Evolutionary conservation across 2,113 vertebrate species (phyloP), one percentile per base, ranked within the genome.

Genomic region (Hassar affinis): DNA sequence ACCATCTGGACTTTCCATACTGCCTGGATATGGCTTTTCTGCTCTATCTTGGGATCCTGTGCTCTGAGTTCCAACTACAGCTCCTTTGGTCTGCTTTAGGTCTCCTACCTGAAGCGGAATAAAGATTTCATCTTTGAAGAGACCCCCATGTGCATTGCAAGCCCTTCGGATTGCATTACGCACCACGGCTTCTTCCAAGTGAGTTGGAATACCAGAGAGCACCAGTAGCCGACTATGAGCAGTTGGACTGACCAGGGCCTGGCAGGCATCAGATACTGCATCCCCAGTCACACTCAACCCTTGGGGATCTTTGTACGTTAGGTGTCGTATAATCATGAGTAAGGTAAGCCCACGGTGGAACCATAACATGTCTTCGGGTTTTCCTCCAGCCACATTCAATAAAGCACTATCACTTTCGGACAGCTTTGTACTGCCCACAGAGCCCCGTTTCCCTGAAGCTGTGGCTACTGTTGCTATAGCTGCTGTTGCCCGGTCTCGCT

Each of bases 331-430:
- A 64, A 99, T 99, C 90, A 98, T 96, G n/a, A 99, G 95, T 86
- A 99, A 90, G 14, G 98, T 99, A 47, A 99, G 94, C 0, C 96
- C 96, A 1, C 97, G 94, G n/a, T 99, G 98, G 89, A 99, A 99
- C 98, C 98, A 99, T 7, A 99, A 84, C 97, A 98, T 98, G 87
- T 99, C 98, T 91, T 99, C 98, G 0, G 98, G 98, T 84, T 99
- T 99, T 89, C 97, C 95, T 0, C 96, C 97, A 0, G 95, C 95
- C 25, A 99, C 97, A 87, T 94, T 98, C 78, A 99, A 93, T 81
- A 97, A 76, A 0, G 96, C 80, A 0, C 95, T 81, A 42, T 98
- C 96, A 0, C 95, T 92, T 15, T 98, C 98, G 0, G 93, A 91
- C 0, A 94, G 78, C 10, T 94, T 93, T 0, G 92, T 72, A 1